Percentiles rank a stretch among this genome's conserved stretches.
phyloP scores from a whole-genome alignment of 2,113 vertebrate species.

The Oreochromis niloticus region DNA sequence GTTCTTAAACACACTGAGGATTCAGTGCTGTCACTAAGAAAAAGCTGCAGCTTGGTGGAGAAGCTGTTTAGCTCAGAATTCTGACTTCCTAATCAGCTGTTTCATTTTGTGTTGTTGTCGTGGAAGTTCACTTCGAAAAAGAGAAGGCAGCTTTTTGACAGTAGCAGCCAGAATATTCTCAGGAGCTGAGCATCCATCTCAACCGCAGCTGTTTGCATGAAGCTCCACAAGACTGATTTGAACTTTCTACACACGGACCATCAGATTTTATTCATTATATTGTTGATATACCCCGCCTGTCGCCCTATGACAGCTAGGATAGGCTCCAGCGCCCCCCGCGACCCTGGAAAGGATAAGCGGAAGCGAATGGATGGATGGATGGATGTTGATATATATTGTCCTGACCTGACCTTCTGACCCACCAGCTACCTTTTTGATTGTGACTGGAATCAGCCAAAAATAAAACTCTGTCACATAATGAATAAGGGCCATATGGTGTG shows the following conservation, averaged over 20 bases:
- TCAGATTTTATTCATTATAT: not conserved
- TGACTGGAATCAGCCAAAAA: not conserved
- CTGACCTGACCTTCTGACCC: not conserved
- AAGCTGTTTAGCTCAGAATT: not conserved
- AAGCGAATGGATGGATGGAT: too few relatives aligned
- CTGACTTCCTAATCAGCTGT: not conserved
- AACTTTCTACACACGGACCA: not conserved
- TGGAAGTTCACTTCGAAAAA: not conserved
- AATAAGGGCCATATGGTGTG: not conserved
- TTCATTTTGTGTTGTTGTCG: not conserved
- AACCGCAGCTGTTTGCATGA: not conserved
- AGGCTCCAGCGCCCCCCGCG: too few relatives aligned
- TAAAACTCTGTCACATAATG: not conserved
- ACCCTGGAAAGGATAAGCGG: too few relatives aligned
- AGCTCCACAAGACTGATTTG: not conserved
- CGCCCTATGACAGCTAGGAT: too few relatives aligned
- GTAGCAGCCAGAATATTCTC: not conserved
- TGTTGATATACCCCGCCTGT: not conserved
- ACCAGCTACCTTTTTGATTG: not conserved
- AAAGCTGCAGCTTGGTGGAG: not conserved
- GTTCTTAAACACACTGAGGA: constrained; percentile 12
- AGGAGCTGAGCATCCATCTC: not conserved
- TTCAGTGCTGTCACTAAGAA: not conserved
- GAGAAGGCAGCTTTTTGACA: not conserved
- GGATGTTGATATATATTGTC: not conserved